A percentile compares a stretch with the other conserved stretches of the same genome.
Conservation (phyloP, 2,888 invertebrate genomes). For the Brachypalpus laphriformis region DNA sequence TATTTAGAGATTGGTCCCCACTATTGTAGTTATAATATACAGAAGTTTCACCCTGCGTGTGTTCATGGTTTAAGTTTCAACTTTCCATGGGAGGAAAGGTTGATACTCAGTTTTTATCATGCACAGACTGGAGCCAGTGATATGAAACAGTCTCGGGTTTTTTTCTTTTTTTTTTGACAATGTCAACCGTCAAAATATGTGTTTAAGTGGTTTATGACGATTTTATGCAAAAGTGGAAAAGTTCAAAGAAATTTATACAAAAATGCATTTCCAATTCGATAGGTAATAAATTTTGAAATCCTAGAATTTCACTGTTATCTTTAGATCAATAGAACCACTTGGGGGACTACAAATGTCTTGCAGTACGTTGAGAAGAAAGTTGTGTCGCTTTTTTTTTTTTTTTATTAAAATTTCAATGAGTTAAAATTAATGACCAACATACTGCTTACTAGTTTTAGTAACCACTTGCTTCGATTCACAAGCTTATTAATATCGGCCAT, state of each 20-base stretch:
- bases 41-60: conserved; percentile 5
- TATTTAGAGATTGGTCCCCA: conserved; percentile 10
- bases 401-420: too few species aligned
- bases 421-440: too few species aligned
- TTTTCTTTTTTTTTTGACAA: not conserved
- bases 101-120: not conserved
- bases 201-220: not conserved
- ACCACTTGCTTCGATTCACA: too few species aligned
- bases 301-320: too few species aligned
- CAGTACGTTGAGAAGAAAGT: too few species aligned
- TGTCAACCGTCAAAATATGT: not conserved
- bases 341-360: too few species aligned
- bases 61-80: not conserved
- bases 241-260: not conserved
- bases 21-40: not conserved
- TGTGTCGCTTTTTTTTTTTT: too few species aligned
- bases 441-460: too few species aligned
- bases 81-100: not conserved
- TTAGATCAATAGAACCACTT: too few species aligned
- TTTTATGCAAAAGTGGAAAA: not conserved
- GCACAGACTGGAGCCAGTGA: not conserved
- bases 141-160: not conserved
- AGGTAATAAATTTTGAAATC: not conserved
- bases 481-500: too few species aligned
- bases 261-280: not conserved